These are phyloP conservation scores for Drosophila mauritiana DNA, from an alignment of 1,140 invertebrate species.

Conservation along the genomic window DNA sequence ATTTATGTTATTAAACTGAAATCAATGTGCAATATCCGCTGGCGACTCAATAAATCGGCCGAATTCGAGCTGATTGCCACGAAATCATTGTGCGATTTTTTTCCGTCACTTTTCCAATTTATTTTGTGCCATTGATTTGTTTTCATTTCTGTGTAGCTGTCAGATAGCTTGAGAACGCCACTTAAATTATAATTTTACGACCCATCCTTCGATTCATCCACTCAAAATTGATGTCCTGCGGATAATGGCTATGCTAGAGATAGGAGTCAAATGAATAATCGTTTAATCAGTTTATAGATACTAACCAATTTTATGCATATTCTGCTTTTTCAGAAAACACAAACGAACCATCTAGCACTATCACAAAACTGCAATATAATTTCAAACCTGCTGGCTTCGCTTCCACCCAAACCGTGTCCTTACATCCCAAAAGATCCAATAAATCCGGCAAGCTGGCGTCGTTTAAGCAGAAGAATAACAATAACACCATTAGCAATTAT, in stretches of 20 bases:
- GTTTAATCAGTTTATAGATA: too few species aligned
- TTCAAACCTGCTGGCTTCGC: slow-evolving; percentile 1
- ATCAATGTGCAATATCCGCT: slow-evolving; percentile 69
- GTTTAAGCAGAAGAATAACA: slow-evolving; percentile 62
- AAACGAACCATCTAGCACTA: not conserved
- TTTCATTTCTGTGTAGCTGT: slow-evolving; percentile 25
- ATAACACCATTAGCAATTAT: slow-evolving; percentile 71
- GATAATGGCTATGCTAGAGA: too few species aligned
- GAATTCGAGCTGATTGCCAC: slow-evolving; percentile 30
- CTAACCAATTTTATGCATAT: not conserved
- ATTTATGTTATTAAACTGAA: slow-evolving; percentile 69
- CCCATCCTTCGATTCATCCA: slow-evolving; percentile 1
- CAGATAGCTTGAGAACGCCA: slow-evolving; percentile 8
- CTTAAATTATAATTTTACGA: slow-evolving; percentile 26
- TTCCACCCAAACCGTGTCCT: slow-evolving; percentile 6
- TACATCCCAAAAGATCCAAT: slow-evolving; percentile 3
- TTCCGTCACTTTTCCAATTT: slow-evolving; percentile 30
- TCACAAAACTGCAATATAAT: not conserved
- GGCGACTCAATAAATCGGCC: slow-evolving; percentile 54
- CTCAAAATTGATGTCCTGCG: too few species aligned
- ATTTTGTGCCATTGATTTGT: slow-evolving; percentile 31
- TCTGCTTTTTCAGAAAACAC: slow-evolving; percentile 30
- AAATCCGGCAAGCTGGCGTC: slow-evolving; percentile 74
- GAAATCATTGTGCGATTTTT: slow-evolving; percentile 25
- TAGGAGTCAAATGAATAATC: too few species aligned